Conservation (phyloP, 1,140 invertebrate genomes). For the Orussus abietinus region DNA sequence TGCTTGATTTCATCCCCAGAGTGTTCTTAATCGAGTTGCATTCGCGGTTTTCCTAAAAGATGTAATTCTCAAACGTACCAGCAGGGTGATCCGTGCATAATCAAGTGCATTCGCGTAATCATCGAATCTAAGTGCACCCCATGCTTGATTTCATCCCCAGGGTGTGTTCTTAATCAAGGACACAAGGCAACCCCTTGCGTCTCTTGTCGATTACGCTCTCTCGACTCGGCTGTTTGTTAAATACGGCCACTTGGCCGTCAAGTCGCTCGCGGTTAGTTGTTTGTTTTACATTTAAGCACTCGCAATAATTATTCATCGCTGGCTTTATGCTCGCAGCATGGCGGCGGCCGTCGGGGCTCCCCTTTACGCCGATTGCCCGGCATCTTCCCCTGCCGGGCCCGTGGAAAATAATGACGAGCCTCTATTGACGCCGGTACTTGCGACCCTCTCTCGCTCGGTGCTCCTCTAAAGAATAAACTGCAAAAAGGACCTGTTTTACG, state of each 20-base stretch:
- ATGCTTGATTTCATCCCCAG: too few species aligned
- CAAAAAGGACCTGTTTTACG: not conserved
- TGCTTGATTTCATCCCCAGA: too few species aligned
- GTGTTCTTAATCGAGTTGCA: too few species aligned
- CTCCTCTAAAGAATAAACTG: not conserved
- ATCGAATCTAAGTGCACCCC: too few species aligned
- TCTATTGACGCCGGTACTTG: not conserved
- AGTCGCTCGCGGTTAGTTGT: conserved; percentile 6
- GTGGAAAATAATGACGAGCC: not conserved
- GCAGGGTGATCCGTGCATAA: too few species aligned
- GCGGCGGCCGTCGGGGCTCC: too few species aligned
- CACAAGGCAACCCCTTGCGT: too few species aligned
- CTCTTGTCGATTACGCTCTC: too few species aligned
- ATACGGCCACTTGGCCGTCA: conserved; percentile 1
- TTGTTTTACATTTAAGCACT: conserved; percentile 9
- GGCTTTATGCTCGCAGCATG: conserved; percentile 3
- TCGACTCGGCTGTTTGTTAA: conserved; percentile 1
- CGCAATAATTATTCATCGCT: conserved; percentile 9
- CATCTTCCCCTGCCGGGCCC: not conserved
- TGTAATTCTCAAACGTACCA: too few species aligned
- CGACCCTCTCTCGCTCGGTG: not conserved
- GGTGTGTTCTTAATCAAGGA: too few species aligned
- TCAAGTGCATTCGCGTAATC: too few species aligned
- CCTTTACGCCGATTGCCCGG: not conserved
- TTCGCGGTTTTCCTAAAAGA: too few species aligned